phyloP scores from a whole-genome alignment of 2,797 vertebrate genomes.

The Halcyon chelicuti region DNA sequence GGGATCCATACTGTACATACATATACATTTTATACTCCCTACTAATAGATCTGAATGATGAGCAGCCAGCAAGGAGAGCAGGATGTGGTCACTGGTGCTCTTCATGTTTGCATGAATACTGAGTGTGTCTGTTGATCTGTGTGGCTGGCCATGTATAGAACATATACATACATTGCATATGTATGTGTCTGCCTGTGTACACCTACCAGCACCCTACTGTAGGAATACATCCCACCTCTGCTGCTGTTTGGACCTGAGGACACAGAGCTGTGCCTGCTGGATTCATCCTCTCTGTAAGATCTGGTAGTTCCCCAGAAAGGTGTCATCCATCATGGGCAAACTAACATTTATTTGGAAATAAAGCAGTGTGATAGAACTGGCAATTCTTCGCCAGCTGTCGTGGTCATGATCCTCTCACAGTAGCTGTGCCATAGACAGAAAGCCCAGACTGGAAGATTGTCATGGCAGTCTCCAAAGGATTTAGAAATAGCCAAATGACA shows the following conservation, averaged over 20 bases:
- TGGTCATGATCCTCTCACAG: rapidly evolving
- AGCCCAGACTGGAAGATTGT: neutral
- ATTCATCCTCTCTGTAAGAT: neutral
- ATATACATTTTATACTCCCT: neutral
- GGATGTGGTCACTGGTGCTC: neutral
- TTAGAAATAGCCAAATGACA: neutral
- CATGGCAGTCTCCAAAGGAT: neutral
- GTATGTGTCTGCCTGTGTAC: too few relatives aligned
- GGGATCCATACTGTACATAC: neutral
- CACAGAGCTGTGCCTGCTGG: neutral
- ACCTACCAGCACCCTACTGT: rapidly evolving
- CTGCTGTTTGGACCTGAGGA: neutral
- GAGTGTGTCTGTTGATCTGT: neutral
- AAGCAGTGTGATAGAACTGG: neutral
- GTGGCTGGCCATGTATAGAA: neutral
- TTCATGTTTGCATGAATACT: neutral
- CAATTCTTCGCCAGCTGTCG: neutral
- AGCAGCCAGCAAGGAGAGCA: rapidly evolving
- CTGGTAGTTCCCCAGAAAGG: neutral
- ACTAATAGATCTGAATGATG: neutral
- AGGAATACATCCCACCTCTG: neutral
- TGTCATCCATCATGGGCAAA: neutral
- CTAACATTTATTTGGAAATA: neutral
- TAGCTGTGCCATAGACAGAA: neutral
- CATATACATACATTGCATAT: rapidly evolving